Conservation (phyloP, 2,888 invertebrate genomes). For the Vanessa cardui region DNA sequence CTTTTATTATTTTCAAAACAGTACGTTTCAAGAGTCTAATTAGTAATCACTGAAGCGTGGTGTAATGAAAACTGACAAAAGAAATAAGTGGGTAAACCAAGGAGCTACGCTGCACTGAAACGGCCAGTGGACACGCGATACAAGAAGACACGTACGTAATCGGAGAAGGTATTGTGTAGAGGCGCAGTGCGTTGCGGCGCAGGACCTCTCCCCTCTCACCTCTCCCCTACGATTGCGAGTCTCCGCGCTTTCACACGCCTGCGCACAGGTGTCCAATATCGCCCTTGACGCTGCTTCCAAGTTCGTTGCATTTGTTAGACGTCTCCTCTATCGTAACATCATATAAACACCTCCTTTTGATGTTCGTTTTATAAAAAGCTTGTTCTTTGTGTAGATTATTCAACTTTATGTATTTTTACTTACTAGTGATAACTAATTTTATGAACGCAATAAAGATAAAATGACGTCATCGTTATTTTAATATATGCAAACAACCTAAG, state of each 20-base stretch:
- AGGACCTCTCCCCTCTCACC: conserved; percentile 41
- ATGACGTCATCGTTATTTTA: neutral
- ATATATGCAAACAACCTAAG: neutral
- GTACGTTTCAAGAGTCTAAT: conserved; percentile 50
- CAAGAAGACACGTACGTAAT: conserved; percentile 76
- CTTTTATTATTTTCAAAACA: conserved; percentile 24
- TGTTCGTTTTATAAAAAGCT: conserved; percentile 3
- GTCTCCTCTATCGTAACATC: conserved; percentile 29
- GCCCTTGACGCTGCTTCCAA: conserved; percentile 76
- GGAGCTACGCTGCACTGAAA: conserved; percentile 49
- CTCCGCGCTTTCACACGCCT: conserved; percentile 75
- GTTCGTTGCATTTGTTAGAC: conserved; percentile 57
- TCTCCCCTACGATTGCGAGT: conserved; percentile 46
- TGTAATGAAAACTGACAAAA: conserved; percentile 72
- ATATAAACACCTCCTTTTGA: conserved; percentile 1
- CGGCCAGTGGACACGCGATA: conserved; percentile 57
- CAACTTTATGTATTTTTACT: neutral
- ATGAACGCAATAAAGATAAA: neutral
- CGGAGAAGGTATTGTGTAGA: conserved; percentile 79
- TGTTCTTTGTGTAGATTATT: neutral
- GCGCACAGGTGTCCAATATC: conserved; percentile 80
- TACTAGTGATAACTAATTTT: conserved; percentile 5
- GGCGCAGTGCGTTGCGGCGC: conserved; percentile 76
- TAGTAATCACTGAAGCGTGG: conserved; percentile 62
- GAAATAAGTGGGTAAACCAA: conserved; percentile 62